A percentile compares a stretch with the other conserved stretches of the same genome.
Conservation (phyloP, 2,113 vertebrate species). For the Phaethornis superciliosus region DNA sequence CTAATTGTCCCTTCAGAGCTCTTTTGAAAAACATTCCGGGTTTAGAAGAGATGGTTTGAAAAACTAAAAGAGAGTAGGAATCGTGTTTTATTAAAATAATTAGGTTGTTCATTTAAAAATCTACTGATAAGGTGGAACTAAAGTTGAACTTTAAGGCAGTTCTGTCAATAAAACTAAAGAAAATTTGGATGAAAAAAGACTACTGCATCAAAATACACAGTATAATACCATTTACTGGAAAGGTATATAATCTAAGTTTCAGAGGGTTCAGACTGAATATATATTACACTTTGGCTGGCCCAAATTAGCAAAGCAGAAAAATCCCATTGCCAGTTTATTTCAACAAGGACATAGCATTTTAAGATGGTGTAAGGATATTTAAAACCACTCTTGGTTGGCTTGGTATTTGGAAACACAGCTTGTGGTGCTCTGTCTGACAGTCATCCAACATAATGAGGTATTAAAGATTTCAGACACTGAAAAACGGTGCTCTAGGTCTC, state of each 20-base stretch:
- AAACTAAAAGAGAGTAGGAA: neutral
- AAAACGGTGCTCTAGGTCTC: neutral
- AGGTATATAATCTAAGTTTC: neutral
- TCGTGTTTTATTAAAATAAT: neutral
- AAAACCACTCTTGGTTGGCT: neutral
- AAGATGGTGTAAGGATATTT: neutral
- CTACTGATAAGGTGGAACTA: neutral
- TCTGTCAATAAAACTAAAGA: neutral
- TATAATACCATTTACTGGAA: neutral
- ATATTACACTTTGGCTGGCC: neutral
- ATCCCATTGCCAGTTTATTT: neutral
- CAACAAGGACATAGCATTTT: neutral
- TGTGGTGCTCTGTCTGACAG: neutral
- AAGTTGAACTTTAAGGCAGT: neutral
- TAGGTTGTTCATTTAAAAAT: neutral
- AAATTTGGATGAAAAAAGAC: neutral
- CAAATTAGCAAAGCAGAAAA: neutral
- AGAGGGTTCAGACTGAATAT: neutral
- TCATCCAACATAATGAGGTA: neutral
- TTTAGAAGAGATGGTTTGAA: neutral
- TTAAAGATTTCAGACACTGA: neutral
- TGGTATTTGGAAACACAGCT: neutral
- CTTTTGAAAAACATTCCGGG: neutral
- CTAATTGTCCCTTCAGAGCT: neutral
- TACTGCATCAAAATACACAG: neutral